A percentile compares a stretch with the other conserved stretches of the same genome.
These are phyloP conservation scores for Cyclina sinensis DNA, from an alignment of 1,140 invertebrate species.

Conservation along the genomic window DNA sequence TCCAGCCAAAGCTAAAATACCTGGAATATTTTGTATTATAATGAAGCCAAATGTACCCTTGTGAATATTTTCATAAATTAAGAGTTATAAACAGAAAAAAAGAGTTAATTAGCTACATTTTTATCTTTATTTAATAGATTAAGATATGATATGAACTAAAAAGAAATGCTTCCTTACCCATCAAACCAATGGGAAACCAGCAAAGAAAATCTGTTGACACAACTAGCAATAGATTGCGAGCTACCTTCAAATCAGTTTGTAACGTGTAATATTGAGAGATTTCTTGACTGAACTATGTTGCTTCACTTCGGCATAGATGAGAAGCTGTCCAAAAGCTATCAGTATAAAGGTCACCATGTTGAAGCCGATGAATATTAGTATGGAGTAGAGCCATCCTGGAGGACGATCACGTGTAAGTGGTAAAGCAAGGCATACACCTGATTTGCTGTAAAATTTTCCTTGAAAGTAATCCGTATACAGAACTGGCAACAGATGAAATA, in stretches of 20 bases:
- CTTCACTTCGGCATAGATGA: not conserved
- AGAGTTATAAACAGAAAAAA: no score
- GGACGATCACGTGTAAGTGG: constrained; percentile 47
- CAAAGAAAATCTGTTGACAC: constrained; percentile 69
- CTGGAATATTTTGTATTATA: not conserved
- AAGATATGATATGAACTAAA: no score
- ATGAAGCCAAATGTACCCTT: no score
- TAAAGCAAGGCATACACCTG: constrained; percentile 63
- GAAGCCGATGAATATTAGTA: constrained; percentile 44
- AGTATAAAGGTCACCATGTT: constrained; percentile 69
- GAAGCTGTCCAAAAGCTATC: constrained; percentile 31
- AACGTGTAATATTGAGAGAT: not conserved
- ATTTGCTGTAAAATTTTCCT: constrained; percentile 63
- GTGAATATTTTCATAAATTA: no score
- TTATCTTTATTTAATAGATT: no score
- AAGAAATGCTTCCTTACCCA: constrained; percentile 62
- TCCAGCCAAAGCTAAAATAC: not conserved
- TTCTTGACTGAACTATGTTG: not conserved
- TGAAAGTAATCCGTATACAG: constrained; percentile 29
- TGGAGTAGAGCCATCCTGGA: constrained; percentile 23
- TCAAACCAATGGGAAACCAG: constrained; percentile 73
- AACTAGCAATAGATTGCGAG: constrained; percentile 60
- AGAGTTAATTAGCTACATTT: no score
- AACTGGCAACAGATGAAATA: constrained; percentile 70
- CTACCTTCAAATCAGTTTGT: constrained; percentile 58